phyloP scores from a whole-genome alignment of 1,140 invertebrate genomes.

The Probaryconus sp. region DNA sequence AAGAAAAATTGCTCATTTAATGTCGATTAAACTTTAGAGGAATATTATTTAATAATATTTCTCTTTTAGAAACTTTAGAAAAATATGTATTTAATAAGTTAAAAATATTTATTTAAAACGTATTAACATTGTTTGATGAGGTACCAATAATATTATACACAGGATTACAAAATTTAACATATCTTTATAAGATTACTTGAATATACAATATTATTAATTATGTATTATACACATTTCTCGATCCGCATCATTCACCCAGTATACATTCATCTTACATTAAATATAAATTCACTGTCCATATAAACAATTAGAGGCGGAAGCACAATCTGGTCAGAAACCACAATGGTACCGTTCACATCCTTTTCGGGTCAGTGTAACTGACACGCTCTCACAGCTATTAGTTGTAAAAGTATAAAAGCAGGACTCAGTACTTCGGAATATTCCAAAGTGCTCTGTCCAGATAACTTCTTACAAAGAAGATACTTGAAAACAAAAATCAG shows the following conservation, averaged over 20 bases:
- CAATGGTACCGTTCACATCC: constrained; percentile 3
- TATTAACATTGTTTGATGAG: too few relatives aligned
- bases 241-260: background rate
- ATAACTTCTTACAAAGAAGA: constrained; percentile 92
- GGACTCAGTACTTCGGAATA: constrained; percentile 96
- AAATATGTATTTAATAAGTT: too few relatives aligned
- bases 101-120: too few relatives aligned
- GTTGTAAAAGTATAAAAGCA: constrained; percentile 91
- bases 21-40: too few relatives aligned
- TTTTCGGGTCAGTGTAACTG: constrained; percentile 83
- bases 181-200: too few relatives aligned
- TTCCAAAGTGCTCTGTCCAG: constrained; percentile 87
- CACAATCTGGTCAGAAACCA: constrained; percentile 14
- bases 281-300: constrained; percentile 20
- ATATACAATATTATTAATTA: too few relatives aligned
- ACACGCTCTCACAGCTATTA: constrained; percentile 94
- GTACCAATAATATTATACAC: too few relatives aligned
- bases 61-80: too few relatives aligned
- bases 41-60: too few relatives aligned
- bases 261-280: background rate
- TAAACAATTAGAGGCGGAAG: constrained; percentile 22
- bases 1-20: too few relatives aligned
- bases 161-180: too few relatives aligned
- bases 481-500: constrained; percentile 95
- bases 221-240: too few relatives aligned